phyloP scores from a whole-genome alignment of 2,113 vertebrate genomes.

The Mesembrinibis cayennensis region DNA sequence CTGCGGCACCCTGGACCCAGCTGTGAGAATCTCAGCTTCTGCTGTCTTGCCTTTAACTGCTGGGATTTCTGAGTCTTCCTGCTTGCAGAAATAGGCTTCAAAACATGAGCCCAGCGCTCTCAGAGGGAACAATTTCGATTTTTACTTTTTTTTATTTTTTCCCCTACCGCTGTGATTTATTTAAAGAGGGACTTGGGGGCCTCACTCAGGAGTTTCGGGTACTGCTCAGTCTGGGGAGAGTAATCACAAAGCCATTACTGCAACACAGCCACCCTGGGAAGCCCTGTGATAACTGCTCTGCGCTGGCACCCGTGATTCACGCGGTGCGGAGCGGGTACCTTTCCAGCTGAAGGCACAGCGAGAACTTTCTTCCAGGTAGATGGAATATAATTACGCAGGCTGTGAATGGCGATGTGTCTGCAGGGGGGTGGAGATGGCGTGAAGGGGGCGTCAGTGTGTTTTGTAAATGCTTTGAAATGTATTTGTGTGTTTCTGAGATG shows the following conservation, averaged over 20 bases:
- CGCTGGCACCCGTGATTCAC: rapidly evolving
- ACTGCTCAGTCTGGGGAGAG: neutral
- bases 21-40: neutral
- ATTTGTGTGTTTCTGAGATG: slow-evolving; percentile 57
- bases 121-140: neutral
- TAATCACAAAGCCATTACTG: neutral
- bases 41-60: neutral
- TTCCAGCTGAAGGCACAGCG: slow-evolving; percentile 8
- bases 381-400: slow-evolving; percentile 12
- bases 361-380: slow-evolving; percentile 50
- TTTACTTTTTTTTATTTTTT: neutral
- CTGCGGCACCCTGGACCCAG: rapidly evolving
- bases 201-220: neutral
- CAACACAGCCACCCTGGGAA: neutral
- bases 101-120: neutral
- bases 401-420: slow-evolving; percentile 38
- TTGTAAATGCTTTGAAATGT: slow-evolving; percentile 69
- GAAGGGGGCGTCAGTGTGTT: slow-evolving; percentile 42
- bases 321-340: rapidly evolving
- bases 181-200: neutral
- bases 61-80: neutral
- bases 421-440: neutral
- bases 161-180: neutral
- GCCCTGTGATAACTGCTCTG: neutral
- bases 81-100: neutral